phyloP scores from a whole-genome alignment of 2,113 vertebrate genomes.

The Garra rufa region DNA sequence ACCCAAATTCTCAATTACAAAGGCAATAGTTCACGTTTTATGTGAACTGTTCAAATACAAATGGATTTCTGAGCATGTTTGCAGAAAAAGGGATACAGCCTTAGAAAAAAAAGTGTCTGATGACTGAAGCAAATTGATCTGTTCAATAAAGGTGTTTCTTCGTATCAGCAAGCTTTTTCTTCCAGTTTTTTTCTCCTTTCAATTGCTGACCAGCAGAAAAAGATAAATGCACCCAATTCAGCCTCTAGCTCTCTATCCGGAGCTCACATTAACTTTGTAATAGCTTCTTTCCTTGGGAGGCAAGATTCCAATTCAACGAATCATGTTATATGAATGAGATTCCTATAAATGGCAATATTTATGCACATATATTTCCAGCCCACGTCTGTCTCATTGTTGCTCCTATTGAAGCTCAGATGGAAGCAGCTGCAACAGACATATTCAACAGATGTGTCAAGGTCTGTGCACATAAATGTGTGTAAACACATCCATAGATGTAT shows the following conservation, averaged over 20 bases:
- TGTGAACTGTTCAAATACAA: neutral
- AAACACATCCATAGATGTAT: constrained; percentile 24
- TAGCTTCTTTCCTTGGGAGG: constrained; percentile 76
- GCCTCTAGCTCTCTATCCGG: constrained; percentile 68
- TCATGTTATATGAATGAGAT: constrained; percentile 82
- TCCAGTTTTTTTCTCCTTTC: constrained; percentile 62
- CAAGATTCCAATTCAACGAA: constrained; percentile 73
- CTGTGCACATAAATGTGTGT: constrained; percentile 15
- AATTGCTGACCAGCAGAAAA: constrained; percentile 79
- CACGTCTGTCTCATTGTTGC: constrained; percentile 68
- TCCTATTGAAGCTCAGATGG: constrained; percentile 57
- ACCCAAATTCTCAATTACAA: constrained; percentile 57
- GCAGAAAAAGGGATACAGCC: neutral
- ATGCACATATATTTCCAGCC: constrained; percentile 79
- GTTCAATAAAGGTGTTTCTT: constrained; percentile 61
- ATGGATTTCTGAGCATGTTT: neutral
- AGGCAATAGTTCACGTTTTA: neutral
- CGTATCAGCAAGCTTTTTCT: constrained; percentile 67
- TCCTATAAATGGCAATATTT: constrained; percentile 80
- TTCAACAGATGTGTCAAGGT: constrained; percentile 49
- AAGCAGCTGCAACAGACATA: constrained; percentile 65
- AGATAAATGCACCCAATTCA: constrained; percentile 79
- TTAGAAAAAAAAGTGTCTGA: constrained; percentile 45
- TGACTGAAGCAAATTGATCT: constrained; percentile 67
- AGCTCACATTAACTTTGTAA: constrained; percentile 80